Base-by-base conservation (phyloP, 1,140 invertebrate genomes). In the Druon quercuslanigerum region DNA sequence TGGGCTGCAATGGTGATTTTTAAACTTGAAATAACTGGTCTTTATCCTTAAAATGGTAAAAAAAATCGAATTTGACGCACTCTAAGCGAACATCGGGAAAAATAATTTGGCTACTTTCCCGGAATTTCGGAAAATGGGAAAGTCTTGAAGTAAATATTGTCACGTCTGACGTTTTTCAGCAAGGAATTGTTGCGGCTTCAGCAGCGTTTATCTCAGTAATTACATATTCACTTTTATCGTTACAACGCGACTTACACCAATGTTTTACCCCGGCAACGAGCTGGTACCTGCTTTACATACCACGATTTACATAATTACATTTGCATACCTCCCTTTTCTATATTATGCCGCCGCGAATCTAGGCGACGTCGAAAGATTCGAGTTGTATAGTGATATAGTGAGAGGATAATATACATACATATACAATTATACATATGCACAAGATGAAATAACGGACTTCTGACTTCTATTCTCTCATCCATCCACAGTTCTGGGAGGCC, bases 181-280 rank as follows among this genome's bases (percentile, higher is more conserved):
- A 46, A 84, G 80, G 81, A 83, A 83, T 52, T 79, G 57, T 52
- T 79, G 57, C 78, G 76, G 81, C 77, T 87, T 81, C 84, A 87
- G 87, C 82, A 83, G 80, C 79, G 83, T 86, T 85, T 84, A 85
- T 82, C 72, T 85, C 51, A 76, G 84, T 87, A 88, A 87, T 87
- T 88, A 88, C 82, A 83, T 85, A 86, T 88, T 85, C 82, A 84
- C 80, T 86, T 84, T 86, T 85, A 86, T 85, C 79, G 80, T 83
- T 81, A 84, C 83, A 83, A 80, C 76, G 72, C 81, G 79, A 83
- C 82, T 86, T 84, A 86, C 82, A 79, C 82, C 77, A 50, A 78
- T 85, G 77, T 77, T 79, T 77, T 78, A 76, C 73, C 75, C 74
- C 71, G 54, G 56, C 52, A 19, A 46, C 72, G 19, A 72, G 66